Conservation (phyloP, 92 coral and sea anemone species). For the Phenganax marumi region DNA sequence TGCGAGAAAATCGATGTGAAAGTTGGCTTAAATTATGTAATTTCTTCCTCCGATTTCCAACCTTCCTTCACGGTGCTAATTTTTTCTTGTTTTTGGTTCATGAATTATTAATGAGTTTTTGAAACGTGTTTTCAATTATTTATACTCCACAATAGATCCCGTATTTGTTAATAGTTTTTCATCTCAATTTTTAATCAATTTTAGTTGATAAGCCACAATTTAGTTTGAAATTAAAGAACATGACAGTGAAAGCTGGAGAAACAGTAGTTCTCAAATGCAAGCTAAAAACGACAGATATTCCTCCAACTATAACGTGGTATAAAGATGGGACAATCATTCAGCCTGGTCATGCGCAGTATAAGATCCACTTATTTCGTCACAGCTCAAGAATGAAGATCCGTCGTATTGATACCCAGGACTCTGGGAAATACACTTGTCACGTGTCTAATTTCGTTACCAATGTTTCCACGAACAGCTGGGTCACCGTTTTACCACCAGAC, state of each 20-base stretch:
- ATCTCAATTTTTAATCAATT: not conserved
- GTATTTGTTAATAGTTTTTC: not conserved
- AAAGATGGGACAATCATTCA: conserved; percentile 70
- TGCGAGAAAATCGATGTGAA: no score
- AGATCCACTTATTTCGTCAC: conserved; percentile 30
- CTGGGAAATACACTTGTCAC: conserved; percentile 75
- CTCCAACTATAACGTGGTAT: conserved; percentile 75
- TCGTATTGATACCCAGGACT: conserved; percentile 60
- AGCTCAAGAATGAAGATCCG: conserved; percentile 77
- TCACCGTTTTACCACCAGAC: conserved; percentile 25
- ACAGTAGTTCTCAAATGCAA: conserved; percentile 81
- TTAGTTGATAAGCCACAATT: conserved; percentile 50
- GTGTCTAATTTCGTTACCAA: conserved; percentile 29
- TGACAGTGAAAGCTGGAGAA: conserved; percentile 72
- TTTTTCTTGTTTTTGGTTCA: no score
- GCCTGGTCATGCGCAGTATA: conserved; percentile 55
- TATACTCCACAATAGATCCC: not conserved
- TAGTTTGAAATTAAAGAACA: conserved; percentile 58
- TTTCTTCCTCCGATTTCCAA: no score
- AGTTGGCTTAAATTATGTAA: no score
- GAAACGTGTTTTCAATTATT: no score
- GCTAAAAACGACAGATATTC: conserved; percentile 62
- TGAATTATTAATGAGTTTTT: no score
- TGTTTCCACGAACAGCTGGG: conserved; percentile 48
- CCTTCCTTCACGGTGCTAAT: no score